phyloP scores from a whole-genome alignment of 2,113 vertebrate species.

The Blennius ocellaris region DNA sequence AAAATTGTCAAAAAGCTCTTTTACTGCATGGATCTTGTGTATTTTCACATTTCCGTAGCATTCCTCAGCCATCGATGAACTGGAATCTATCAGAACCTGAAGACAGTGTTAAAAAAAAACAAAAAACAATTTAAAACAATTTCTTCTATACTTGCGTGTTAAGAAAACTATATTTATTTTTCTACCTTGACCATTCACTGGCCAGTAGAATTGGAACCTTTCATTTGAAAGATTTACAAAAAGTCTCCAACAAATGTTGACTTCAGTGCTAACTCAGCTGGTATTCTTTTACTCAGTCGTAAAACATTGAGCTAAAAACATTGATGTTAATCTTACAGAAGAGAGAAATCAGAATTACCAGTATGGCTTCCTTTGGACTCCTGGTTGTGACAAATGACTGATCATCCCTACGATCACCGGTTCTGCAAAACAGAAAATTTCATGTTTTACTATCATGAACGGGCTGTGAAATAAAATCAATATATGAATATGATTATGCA shows the following conservation, averaged over 20 bases:
- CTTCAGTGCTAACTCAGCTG: too few species aligned
- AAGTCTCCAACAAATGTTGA: too few species aligned
- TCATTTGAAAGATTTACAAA: too few species aligned
- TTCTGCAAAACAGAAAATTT: constrained; percentile 26
- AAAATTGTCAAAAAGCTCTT: constrained; percentile 70
- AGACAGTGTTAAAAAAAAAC: neutral
- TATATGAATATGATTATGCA: too few species aligned
- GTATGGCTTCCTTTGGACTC: constrained; percentile 66
- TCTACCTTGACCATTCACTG: too few species aligned
- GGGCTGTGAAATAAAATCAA: neutral
- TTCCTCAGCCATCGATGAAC: constrained; percentile 54
- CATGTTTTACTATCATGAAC: too few species aligned
- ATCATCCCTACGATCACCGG: constrained; percentile 48
- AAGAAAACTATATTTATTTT: too few species aligned
- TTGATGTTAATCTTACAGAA: neutral
- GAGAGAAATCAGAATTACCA: constrained; percentile 42
- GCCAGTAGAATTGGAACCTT: too few species aligned
- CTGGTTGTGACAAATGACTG: constrained; percentile 48
- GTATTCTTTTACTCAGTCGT: too few species aligned
- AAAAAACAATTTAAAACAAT: neutral
- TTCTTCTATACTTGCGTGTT: too few species aligned
- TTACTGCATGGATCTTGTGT: constrained; percentile 61
- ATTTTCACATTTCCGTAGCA: constrained; percentile 61
- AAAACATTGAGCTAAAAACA: too few species aligned
- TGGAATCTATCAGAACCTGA: constrained; percentile 71